Evolutionary conservation across 64 coral and sea anemone genomes (phyloP).

Genomic region (Actinia tenebrosa): DNA sequence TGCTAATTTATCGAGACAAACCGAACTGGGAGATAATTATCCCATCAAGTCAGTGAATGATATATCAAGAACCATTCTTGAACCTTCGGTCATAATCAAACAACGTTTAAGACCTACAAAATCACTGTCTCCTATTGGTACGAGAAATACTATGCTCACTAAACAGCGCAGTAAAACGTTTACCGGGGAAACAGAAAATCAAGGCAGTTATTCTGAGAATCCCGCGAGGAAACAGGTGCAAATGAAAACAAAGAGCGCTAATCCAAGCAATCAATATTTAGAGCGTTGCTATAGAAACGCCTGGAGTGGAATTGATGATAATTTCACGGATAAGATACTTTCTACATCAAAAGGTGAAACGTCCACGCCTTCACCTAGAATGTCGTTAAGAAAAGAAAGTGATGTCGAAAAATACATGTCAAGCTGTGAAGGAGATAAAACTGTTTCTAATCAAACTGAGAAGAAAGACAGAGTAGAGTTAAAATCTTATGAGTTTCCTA

Average conservation of each 20-base stretch:
- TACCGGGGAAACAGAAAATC: not conserved
- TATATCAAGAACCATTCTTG: constrained; percentile 16
- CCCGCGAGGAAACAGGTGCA: not conserved
- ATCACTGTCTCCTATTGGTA: not conserved
- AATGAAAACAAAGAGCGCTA: not conserved
- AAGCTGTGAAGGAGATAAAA: not conserved
- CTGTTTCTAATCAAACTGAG: not conserved
- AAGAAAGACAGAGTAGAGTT: not conserved
- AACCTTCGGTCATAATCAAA: not conserved
- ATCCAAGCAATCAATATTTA: not conserved
- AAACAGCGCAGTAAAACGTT: not conserved
- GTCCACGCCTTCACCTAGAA: not conserved
- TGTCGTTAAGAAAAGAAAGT: not conserved
- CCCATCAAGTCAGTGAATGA: constrained; percentile 5
- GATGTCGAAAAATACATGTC: not conserved
- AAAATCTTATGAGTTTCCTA: not conserved
- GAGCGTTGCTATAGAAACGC: not conserved
- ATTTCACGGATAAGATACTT: not conserved
- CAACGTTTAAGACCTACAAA: not conserved
- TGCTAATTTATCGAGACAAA: not conserved
- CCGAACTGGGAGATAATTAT: not conserved
- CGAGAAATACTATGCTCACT: not conserved
- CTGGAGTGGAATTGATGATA: not conserved
- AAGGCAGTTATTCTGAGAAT: not conserved
- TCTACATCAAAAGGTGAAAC: not conserved